Conservation (phyloP, 2,113 vertebrate genomes). For the Alces alces region DNA sequence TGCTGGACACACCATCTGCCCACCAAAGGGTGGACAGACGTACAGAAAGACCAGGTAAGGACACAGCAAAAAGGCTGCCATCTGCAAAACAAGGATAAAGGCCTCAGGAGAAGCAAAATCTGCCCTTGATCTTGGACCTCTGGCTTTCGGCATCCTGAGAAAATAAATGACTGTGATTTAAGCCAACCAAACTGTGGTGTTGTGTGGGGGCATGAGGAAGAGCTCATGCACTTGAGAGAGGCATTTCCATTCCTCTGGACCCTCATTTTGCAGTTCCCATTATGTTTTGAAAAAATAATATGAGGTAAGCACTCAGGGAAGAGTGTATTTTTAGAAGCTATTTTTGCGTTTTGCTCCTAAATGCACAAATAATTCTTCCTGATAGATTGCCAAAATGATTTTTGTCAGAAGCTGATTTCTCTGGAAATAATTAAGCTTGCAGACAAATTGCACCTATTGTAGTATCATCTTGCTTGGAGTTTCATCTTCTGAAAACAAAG, state of each 20-base stretch:
- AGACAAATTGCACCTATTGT: neutral
- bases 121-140: neutral
- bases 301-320: too few species aligned
- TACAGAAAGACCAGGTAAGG: neutral
- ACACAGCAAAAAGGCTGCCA: neutral
- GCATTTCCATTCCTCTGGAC: neutral
- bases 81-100: neutral
- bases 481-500: constrained; percentile 59
- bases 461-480: constrained; percentile 1
- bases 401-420: neutral
- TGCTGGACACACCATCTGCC: neutral
- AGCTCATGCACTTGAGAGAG: neutral
- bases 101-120: neutral
- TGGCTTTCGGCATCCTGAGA: neutral
- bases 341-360: neutral
- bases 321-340: neutral
- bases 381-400: neutral
- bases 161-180: neutral
- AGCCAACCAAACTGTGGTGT: neutral
- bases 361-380: neutral
- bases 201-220: neutral
- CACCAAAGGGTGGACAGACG: fast-evolving
- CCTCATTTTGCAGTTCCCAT: neutral
- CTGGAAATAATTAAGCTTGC: constrained; percentile 2
- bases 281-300: neutral